Evolutionary conservation across 2,888 invertebrate genomes (phyloP).

Genomic region (Phorcus lineatus): DNA sequence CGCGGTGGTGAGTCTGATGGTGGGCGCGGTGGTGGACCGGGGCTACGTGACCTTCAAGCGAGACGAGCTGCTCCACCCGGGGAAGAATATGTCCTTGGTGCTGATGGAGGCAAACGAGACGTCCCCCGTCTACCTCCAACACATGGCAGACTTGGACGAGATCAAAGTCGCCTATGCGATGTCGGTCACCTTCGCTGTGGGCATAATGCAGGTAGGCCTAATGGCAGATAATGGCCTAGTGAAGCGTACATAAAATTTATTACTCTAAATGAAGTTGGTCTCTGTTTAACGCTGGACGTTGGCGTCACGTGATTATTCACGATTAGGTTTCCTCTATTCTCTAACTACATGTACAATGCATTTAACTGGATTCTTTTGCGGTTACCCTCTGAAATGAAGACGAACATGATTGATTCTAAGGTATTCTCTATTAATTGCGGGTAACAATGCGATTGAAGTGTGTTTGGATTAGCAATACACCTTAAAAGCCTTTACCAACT

Average conservation of each 20-base stretch:
- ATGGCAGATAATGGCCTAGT: neutral
- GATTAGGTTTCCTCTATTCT: too few relatives aligned
- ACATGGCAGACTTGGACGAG: conserved; percentile 34
- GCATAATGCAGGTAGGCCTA: conserved; percentile 71
- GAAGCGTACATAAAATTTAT: too few relatives aligned
- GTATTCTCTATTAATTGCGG: too few relatives aligned
- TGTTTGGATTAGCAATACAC: neutral
- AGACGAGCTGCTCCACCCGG: conserved; percentile 26
- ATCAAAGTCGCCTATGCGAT: conserved; percentile 80
- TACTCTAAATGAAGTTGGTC: too few relatives aligned
- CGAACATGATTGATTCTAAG: too few relatives aligned
- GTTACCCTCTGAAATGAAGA: too few relatives aligned
- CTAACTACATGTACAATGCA: too few relatives aligned
- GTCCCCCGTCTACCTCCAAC: neutral
- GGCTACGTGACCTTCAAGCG: conserved; percentile 42
- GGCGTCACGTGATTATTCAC: too few relatives aligned
- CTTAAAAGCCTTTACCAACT: neutral
- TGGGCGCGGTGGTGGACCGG: conserved; percentile 84
- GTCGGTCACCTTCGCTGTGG: conserved; percentile 84
- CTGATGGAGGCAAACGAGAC: conserved; percentile 26
- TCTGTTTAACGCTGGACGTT: too few relatives aligned
- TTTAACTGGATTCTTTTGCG: too few relatives aligned
- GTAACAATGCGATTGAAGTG: too few relatives aligned
- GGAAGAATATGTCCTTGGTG: conserved; percentile 23
- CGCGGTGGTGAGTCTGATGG: conserved; percentile 92